phyloP scores from a whole-genome alignment of 2,888 invertebrate genomes.

The Eilema griseolum region DNA sequence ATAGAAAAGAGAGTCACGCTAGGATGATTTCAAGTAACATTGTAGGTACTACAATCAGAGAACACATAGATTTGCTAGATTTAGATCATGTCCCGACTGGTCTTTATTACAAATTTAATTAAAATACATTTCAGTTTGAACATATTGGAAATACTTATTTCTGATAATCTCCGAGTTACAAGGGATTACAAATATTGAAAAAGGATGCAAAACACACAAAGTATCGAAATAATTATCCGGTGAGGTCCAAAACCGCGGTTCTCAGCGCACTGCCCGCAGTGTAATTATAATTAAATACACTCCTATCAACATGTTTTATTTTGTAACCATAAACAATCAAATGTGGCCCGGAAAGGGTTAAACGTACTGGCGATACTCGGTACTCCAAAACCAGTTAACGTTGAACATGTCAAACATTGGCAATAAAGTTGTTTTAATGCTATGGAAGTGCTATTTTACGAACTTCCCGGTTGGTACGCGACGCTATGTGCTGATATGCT shows the following conservation, averaged over 20 bases:
- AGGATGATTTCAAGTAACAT: too few relatives aligned
- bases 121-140: background rate
- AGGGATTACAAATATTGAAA: conserved; percentile 2
- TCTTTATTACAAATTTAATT: background rate
- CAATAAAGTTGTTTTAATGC: background rate
- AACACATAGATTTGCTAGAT: background rate
- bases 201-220: background rate
- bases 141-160: background rate
- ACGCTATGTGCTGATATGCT: too few relatives aligned
- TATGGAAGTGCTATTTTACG: background rate
- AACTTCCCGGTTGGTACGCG: too few relatives aligned
- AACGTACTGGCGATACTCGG: background rate
- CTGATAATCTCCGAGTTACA: background rate
- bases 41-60: too few relatives aligned
- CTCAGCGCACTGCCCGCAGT: background rate
- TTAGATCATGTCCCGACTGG: background rate
- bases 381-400: background rate
- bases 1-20: too few relatives aligned
- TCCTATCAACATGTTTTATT: background rate
- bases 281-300: conserved; percentile 1
- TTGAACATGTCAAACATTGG: conserved; percentile 4
- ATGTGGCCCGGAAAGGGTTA: background rate
- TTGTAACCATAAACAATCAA: conserved; percentile 6
- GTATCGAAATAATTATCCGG: background rate
- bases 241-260: background rate